Percentiles rank a stretch among this genome's conserved stretches.
Conservation (phyloP, 2,113 vertebrate species). For the Chitala chitala region DNA sequence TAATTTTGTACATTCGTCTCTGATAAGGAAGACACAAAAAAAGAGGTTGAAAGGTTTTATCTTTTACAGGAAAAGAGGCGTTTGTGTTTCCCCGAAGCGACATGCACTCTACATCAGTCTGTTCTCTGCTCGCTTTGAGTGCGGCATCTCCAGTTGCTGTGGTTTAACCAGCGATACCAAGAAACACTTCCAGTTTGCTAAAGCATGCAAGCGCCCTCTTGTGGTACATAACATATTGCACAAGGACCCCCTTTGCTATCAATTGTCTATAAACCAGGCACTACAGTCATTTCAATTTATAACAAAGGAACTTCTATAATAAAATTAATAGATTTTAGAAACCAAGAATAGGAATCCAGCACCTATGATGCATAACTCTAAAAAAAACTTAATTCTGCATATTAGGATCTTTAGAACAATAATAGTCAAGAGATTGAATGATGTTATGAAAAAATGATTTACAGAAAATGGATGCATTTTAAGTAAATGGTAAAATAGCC, state of each 20-base stretch:
- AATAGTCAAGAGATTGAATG: too few species aligned
- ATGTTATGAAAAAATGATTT: too few species aligned
- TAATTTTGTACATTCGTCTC: conserved; percentile 46
- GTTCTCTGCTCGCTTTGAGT: conserved; percentile 1
- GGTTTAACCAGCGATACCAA: not conserved
- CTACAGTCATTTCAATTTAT: not conserved
- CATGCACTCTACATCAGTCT: conserved; percentile 29
- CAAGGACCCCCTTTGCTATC: too few species aligned
- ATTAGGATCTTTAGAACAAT: too few species aligned
- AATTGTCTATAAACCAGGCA: not conserved
- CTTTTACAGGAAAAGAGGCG: conserved; percentile 75
- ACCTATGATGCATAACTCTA: too few species aligned
- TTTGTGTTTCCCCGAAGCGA: conserved; percentile 67
- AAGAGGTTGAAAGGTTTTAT: conserved; percentile 64
- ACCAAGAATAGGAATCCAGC: too few species aligned
- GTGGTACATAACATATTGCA: not conserved
- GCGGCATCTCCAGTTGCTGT: not conserved
- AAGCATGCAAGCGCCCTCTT: not conserved
- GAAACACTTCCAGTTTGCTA: not conserved
- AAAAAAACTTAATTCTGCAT: too few species aligned
- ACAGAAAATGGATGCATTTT: not conserved
- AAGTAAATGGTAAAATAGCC: not conserved
- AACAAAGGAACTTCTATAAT: too few species aligned
- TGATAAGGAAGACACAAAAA: conserved; percentile 72
- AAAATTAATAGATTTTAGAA: too few species aligned